Conservation (phyloP, 2,797 vertebrate genomes). For the Chaetophractus vellerosus region DNA sequence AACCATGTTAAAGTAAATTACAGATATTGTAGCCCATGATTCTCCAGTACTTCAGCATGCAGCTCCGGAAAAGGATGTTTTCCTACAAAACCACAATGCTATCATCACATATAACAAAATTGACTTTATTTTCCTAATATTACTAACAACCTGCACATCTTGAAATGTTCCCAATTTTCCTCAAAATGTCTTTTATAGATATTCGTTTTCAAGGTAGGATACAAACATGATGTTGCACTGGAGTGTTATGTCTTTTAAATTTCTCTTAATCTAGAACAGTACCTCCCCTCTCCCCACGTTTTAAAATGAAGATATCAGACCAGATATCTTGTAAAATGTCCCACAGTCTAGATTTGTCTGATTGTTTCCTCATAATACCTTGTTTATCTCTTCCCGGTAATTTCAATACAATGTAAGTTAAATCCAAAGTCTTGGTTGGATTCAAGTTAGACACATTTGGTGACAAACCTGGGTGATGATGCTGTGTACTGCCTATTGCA, state of each 20-base stretch:
- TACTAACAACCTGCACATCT: neutral
- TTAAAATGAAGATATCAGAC: neutral
- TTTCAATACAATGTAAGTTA: neutral
- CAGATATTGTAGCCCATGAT: neutral
- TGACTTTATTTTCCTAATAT: neutral
- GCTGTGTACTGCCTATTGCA: neutral
- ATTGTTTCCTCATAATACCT: neutral
- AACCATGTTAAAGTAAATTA: constrained; percentile 48
- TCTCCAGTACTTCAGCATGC: neutral
- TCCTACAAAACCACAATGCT: neutral
- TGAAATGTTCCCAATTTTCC: neutral
- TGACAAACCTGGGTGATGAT: neutral
- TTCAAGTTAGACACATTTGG: neutral
- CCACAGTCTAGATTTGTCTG: neutral
- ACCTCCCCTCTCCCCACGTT: too few species aligned
- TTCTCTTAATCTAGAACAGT: neutral
- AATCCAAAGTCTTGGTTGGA: neutral
- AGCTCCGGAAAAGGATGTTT: neutral
- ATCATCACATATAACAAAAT: neutral
- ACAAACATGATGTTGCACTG: neutral
- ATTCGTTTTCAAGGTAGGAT: neutral
- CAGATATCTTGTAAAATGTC: neutral
- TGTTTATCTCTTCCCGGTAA: neutral
- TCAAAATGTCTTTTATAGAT: neutral
- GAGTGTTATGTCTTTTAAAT: neutral